Evolutionary conservation across 2,113 vertebrate species (phyloP), one percentile per base, ranked within the genome.

Genomic region (Oryzias curvinotus): DNA sequence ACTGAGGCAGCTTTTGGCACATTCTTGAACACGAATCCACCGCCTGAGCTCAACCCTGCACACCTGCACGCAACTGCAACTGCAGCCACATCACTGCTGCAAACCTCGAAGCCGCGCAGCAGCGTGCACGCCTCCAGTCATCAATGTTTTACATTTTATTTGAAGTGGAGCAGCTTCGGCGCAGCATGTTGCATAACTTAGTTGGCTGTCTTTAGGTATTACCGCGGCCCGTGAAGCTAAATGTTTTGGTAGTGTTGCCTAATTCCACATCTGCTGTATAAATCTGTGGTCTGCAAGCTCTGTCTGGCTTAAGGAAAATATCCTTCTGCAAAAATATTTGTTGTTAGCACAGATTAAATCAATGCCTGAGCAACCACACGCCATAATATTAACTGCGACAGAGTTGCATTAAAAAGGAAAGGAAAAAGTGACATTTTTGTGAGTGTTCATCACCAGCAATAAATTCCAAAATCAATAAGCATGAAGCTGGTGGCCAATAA

Each of bases 331-430:
- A 82, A 86, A 86, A 82, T 77, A 86, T 81, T 82, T 85, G 80
- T 85, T 84, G 81, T 83, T 83, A 84, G 69, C 78, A 62, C 62
- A 66, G 81, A 86, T 85, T 85, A 86, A 77, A 69, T 64, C 71
- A 12, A 66, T 42, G 67, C 73, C 77, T 81, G 84, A 80, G 80
- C 74, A 57, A 57, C 64, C 65, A 26, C 73, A 66, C 62, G 63
- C 77, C 75, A 57, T 71, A 72, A 78, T 76, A 73, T 73, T 69
- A 82, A 68, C 58, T 21, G 48, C 5, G 21, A 64, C 6, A 50
- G 55, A 73, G 73, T 47, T 62, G 64, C 57, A 43, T 26, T 55
- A 57, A 73, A 15, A 47, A 49, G 19, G 72, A 82, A 74, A 76
- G 57, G 68, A 82, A 81, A 74, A 67, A 55, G 59, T 75, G 76